phyloP scores from a whole-genome alignment of 1,140 invertebrate genomes.

The Lepidurus arcticus region DNA sequence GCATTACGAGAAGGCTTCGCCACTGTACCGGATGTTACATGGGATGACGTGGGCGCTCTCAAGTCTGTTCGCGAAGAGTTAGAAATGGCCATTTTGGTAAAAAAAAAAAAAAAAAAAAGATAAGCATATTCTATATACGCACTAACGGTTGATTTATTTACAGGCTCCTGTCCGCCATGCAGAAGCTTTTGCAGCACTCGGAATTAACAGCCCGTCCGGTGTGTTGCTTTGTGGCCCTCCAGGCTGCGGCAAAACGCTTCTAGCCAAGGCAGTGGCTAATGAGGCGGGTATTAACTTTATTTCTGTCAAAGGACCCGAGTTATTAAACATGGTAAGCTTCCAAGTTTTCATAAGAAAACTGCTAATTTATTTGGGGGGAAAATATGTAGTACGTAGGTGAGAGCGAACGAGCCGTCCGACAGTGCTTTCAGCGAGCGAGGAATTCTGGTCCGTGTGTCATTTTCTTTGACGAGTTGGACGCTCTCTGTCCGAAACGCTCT shows the following conservation, averaged over 20 bases:
- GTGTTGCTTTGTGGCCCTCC: constrained; percentile 90
- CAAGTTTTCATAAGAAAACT: neutral
- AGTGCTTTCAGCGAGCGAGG: constrained; percentile 86
- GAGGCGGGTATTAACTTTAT: constrained; percentile 96
- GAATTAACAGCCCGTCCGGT: constrained; percentile 72
- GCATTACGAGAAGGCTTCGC: constrained; percentile 95
- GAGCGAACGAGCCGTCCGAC: constrained; percentile 91
- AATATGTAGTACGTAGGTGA: constrained; percentile 89
- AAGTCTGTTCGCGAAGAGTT: constrained; percentile 81
- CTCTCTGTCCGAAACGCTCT: constrained; percentile 83
- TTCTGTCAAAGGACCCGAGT: constrained; percentile 92
- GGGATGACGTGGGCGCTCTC: constrained; percentile 94
- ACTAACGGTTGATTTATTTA: constrained; percentile 38
- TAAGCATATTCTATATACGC: constrained; percentile 8
- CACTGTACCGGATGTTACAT: constrained; percentile 93
- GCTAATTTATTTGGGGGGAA: neutral
- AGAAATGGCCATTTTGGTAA: constrained; percentile 79
- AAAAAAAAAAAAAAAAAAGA: neutral
- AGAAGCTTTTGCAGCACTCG: constrained; percentile 68
- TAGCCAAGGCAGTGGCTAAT: constrained; percentile 92
- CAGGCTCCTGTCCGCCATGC: constrained; percentile 83
- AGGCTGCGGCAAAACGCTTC: constrained; percentile 85
- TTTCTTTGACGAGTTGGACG: constrained; percentile 99
- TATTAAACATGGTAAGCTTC: constrained; percentile 81
- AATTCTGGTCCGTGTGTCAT: constrained; percentile 97